These are phyloP conservation scores for Noctilio leporinus DNA, from an alignment of 2,113 vertebrate genomes.

Conservation along the genomic window DNA sequence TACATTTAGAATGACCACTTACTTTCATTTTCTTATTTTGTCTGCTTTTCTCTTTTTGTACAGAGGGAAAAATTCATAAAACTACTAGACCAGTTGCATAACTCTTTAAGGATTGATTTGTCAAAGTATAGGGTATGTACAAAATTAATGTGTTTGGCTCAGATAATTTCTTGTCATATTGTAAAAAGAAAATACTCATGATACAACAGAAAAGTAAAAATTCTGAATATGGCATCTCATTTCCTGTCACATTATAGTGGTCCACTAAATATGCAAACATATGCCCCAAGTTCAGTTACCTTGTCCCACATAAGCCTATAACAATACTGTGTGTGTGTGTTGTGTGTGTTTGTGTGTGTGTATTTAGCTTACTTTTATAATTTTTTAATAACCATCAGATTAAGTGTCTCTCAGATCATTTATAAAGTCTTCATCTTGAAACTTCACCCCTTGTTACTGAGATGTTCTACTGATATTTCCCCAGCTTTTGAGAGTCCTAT, in stretches of 20 bases:
- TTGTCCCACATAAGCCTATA: neutral
- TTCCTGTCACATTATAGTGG: neutral
- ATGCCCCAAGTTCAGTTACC: neutral
- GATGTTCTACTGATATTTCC: neutral
- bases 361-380: neutral
- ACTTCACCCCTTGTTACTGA: neutral
- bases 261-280: neutral
- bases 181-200: neutral
- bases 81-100: constrained; percentile 96
- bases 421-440: neutral
- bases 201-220: neutral
- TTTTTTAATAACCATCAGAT: neutral
- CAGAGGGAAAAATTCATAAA: constrained; percentile 99
- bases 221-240: neutral
- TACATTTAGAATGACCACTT: neutral
- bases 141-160: neutral
- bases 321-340: neutral
- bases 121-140: constrained; percentile 96
- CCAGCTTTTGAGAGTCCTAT: neutral
- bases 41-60: constrained; percentile 73
- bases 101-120: constrained; percentile 96
- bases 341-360: too few relatives aligned
- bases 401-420: neutral
- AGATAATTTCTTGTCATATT: neutral
- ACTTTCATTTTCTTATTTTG: neutral